Percentiles rank a stretch among this genome's conserved stretches.
Conservation (phyloP, 1,140 invertebrate species). For the Drosophila oshimai region DNA sequence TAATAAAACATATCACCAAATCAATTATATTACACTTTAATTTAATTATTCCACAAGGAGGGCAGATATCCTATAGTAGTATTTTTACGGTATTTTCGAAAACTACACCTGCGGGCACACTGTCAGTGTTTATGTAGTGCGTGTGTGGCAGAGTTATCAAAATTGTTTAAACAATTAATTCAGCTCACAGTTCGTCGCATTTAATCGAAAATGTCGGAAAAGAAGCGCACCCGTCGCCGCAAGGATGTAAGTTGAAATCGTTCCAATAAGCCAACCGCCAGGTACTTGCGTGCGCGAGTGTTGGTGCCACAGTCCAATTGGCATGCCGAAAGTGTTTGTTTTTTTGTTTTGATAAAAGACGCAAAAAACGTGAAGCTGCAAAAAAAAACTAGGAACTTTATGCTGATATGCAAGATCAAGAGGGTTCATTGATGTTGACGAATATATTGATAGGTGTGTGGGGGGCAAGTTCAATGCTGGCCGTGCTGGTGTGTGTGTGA, state of each 20-base stretch:
- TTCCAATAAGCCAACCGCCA: not conserved
- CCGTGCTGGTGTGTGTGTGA: not conserved
- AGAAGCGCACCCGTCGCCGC: conserved; percentile 78
- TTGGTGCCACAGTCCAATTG: conserved; percentile 54
- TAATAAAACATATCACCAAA: too few species aligned
- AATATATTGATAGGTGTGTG: not conserved
- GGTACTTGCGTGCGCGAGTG: not conserved
- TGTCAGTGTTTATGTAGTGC: conserved; percentile 31
- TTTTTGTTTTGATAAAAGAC: conserved; percentile 47
- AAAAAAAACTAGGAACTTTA: not conserved
- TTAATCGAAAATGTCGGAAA: conserved; percentile 71
- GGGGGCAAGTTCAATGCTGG: conserved; percentile 37
- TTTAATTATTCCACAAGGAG: too few species aligned
- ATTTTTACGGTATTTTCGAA: not conserved
- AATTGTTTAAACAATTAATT: conserved; percentile 48
- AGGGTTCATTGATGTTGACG: not conserved
- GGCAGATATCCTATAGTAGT: too few species aligned
- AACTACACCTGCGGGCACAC: too few species aligned
- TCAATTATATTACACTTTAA: not conserved
- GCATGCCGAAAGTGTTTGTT: conserved; percentile 47
- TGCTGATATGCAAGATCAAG: conserved; percentile 1
- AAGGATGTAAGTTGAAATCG: conserved; percentile 79
- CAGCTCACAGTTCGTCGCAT: not conserved
- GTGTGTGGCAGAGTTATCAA: conserved; percentile 67
- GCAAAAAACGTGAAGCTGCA: conserved; percentile 3